Conservation (phyloP, 2,888 invertebrate species). For the Lottia scabra region DNA sequence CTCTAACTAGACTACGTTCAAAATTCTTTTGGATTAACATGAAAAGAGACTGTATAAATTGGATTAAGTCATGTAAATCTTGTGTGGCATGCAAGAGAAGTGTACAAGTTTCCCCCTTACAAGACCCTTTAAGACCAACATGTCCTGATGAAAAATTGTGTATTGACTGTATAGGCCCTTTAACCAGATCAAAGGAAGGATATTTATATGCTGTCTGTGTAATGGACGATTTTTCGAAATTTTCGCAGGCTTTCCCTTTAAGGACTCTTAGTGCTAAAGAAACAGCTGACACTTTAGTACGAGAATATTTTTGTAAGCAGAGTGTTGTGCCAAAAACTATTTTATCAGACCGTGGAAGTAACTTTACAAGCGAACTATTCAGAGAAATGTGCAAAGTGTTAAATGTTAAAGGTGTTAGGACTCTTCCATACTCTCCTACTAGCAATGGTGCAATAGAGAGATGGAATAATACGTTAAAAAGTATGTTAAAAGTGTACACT, state of each 20-base stretch:
- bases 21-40: neutral
- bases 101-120: neutral
- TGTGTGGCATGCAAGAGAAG: neutral
- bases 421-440: neutral
- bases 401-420: neutral
- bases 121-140: neutral
- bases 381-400: neutral
- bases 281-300: neutral
- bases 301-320: conserved; percentile 1
- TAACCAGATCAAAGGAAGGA: neutral
- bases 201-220: neutral
- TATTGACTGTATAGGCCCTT: neutral
- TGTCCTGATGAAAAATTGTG: neutral
- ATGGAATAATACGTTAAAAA: conserved; percentile 4
- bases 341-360: neutral
- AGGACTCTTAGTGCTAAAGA: neutral
- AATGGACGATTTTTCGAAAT: neutral
- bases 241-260: neutral
- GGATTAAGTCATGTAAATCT: neutral
- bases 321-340: neutral
- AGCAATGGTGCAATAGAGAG: neutral
- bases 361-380: neutral
- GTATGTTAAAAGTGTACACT: neutral
- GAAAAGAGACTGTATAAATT: neutral
- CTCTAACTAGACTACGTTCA: neutral